Percentiles rank a stretch among this genome's conserved stretches.
These are phyloP conservation scores for Sepioteuthis lessoniana DNA, from an alignment of 2,888 invertebrate genomes.

Conservation along the genomic window DNA sequence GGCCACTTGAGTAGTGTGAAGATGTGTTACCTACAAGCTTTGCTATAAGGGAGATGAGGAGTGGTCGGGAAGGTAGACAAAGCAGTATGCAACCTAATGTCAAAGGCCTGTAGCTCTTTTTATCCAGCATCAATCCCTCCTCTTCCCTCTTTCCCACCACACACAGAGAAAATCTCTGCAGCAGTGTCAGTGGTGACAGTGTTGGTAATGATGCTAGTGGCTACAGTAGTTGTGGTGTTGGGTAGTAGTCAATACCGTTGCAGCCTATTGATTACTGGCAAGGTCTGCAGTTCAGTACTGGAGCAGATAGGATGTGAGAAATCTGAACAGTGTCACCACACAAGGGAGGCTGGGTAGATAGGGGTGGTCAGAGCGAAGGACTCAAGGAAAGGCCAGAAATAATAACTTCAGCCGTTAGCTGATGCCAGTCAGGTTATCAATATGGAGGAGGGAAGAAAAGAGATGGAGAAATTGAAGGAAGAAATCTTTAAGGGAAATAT, in stretches of 20 bases:
- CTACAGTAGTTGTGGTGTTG: not conserved
- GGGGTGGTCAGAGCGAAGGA: not conserved
- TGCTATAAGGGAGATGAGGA: not conserved
- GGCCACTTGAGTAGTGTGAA: not conserved
- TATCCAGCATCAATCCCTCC: not conserved
- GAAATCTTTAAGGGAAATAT: not conserved
- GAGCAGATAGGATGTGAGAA: not conserved
- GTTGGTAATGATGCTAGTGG: not conserved
- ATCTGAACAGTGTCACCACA: conserved; percentile 16
- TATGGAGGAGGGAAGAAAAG: not conserved
- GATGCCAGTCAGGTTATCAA: conserved; percentile 3
- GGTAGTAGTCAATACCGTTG: not conserved
- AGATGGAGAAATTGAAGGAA: not conserved
- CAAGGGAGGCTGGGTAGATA: not conserved
- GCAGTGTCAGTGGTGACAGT: not conserved
- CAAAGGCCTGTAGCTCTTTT: not conserved
- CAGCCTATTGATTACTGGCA: conserved; percentile 2
- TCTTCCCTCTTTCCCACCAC: not conserved
- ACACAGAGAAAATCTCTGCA: not conserved
- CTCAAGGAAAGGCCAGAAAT: conserved; percentile 6
- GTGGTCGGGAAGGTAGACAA: not conserved
- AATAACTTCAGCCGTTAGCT: conserved; percentile 6
- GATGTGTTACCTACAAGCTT: not conserved
- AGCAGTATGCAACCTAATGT: conserved; percentile 2
- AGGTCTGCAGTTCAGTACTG: not conserved